These are phyloP conservation scores for Pipa parva DNA, from an alignment of 2,113 vertebrate genomes.

Conservation along the genomic window DNA sequence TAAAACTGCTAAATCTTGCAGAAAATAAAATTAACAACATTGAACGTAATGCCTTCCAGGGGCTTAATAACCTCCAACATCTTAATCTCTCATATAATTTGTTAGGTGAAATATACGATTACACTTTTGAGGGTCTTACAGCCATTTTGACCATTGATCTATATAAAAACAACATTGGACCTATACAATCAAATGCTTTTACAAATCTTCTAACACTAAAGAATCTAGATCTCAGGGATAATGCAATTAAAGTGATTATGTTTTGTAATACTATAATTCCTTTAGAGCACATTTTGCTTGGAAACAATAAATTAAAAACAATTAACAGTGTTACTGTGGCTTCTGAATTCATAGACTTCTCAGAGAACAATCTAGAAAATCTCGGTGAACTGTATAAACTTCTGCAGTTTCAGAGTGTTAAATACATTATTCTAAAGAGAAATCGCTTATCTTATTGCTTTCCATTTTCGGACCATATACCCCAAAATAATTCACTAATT, in stretches of 20 bases:
- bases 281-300: slow-evolving; percentile 51
- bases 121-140: slow-evolving; percentile 63
- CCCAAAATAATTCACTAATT: slow-evolving; percentile 54
- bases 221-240: slow-evolving; percentile 68
- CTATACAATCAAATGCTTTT: slow-evolving; percentile 61
- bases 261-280: slow-evolving; percentile 54
- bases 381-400: slow-evolving; percentile 62
- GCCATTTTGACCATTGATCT: slow-evolving; percentile 65
- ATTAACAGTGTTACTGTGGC: neutral
- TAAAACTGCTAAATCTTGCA: slow-evolving; percentile 61
- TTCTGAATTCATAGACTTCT: slow-evolving; percentile 56
- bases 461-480: fast-evolving
- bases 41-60: slow-evolving; percentile 61
- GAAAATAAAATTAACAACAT: slow-evolving; percentile 78
- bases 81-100: slow-evolving; percentile 80
- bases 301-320: slow-evolving; percentile 66
- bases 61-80: slow-evolving; percentile 58
- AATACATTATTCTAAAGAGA: slow-evolving; percentile 57
- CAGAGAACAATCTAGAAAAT: slow-evolving; percentile 64
- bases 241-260: slow-evolving; percentile 62
- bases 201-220: slow-evolving; percentile 54
- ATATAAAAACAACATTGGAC: slow-evolving; percentile 78
- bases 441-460: slow-evolving; percentile 71
- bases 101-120: slow-evolving; percentile 65
- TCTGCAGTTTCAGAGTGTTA: slow-evolving; percentile 49